Percentiles rank a stretch among this genome's conserved stretches.
Conservation (phyloP, 2,113 vertebrate genomes). For the Thalassarche chlororhynchos region DNA sequence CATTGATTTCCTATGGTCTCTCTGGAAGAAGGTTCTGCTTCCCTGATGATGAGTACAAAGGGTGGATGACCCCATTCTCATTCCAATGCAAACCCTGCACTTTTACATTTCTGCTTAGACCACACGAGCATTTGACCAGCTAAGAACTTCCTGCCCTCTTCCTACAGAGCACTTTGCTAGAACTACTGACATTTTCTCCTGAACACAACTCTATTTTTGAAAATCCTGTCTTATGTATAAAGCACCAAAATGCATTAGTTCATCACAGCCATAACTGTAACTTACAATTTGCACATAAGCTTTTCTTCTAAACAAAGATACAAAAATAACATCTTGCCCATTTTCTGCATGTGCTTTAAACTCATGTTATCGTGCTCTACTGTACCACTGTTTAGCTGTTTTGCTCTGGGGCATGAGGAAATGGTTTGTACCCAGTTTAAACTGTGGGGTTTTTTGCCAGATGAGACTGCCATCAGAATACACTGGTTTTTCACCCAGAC, state of each 20-base stretch:
- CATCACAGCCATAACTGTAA: slow-evolving; percentile 31
- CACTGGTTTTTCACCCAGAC: background rate
- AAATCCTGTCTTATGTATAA: background rate
- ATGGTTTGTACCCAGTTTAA: background rate
- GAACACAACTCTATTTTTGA: slow-evolving; percentile 16
- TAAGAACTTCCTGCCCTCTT: slow-evolving; percentile 56
- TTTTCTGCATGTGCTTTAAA: background rate
- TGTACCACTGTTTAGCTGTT: background rate
- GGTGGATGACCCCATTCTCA: slow-evolving; percentile 89
- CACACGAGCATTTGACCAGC: slow-evolving; percentile 44
- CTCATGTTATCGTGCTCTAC: background rate
- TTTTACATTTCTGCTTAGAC: slow-evolving; percentile 73
- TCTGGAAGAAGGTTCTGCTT: slow-evolving; percentile 87
- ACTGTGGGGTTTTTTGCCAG: background rate
- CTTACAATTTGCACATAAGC: background rate
- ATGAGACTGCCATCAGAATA: background rate
- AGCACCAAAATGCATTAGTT: slow-evolving; percentile 22
- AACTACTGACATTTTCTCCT: slow-evolving; percentile 50
- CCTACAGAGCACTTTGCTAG: slow-evolving; percentile 17
- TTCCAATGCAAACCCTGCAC: slow-evolving; percentile 78
- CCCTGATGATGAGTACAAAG: slow-evolving; percentile 85
- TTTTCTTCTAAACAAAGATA: background rate
- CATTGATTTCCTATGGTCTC: slow-evolving; percentile 93
- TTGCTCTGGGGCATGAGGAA: background rate
- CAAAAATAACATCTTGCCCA: background rate